Percentiles rank a stretch among this genome's conserved stretches.
Evolutionary conservation across 2,113 vertebrate species (phyloP).

Genomic region (Propithecus coquereli): DNA sequence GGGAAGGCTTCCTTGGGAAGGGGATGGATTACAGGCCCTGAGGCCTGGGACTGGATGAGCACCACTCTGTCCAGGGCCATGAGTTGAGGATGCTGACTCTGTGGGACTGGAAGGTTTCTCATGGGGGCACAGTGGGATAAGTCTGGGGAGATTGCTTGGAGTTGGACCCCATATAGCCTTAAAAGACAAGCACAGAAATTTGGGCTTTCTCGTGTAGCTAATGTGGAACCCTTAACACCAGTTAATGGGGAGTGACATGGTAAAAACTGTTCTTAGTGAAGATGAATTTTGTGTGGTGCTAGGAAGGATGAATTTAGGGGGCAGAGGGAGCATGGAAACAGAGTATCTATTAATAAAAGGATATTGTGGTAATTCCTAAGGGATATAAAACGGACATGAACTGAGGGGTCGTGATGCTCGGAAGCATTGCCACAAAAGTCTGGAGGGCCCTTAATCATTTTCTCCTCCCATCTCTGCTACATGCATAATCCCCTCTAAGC

Average conservation of each 20-base stretch:
- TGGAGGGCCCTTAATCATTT: neutral
- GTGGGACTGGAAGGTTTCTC: neutral
- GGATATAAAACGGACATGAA: neutral
- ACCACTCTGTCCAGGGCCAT: neutral
- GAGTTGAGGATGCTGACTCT: neutral
- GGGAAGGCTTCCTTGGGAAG: neutral
- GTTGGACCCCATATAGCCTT: neutral
- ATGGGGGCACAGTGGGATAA: neutral
- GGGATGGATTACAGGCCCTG: neutral
- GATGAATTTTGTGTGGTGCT: neutral
- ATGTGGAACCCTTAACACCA: neutral
- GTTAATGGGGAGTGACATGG: neutral
- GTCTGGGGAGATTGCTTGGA: neutral
- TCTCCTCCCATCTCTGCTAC: neutral
- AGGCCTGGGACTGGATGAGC: neutral
- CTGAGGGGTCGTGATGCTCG: neutral
- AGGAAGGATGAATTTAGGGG: neutral
- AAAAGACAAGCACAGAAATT: neutral
- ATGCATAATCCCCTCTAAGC: neutral
- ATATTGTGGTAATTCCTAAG: neutral
- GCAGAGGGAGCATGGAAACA: neutral
- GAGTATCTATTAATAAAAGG: neutral
- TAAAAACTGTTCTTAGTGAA: neutral
- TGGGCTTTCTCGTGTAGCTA: neutral
- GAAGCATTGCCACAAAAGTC: neutral